These are phyloP conservation scores for Eupeodes corollae DNA, from an alignment of 1,140 invertebrate species.

Conservation along the genomic window DNA sequence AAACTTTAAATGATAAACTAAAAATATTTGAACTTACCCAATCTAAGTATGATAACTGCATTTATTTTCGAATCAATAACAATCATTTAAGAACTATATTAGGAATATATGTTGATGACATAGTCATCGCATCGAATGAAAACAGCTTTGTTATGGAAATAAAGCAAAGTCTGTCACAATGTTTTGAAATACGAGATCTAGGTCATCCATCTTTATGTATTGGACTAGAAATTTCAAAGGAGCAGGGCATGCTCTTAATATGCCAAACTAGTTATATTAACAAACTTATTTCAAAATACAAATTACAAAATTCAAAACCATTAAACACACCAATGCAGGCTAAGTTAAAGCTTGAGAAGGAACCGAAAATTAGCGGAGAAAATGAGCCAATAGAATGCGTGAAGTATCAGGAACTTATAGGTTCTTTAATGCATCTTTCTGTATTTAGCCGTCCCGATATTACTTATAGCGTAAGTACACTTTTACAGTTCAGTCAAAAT, in stretches of 20 bases:
- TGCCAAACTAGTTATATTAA: conserved; percentile 29
- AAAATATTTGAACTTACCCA: conserved; percentile 15
- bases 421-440: too few species aligned
- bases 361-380: conserved; percentile 1
- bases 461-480: too few species aligned
- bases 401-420: conserved; percentile 29
- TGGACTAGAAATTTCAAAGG: conserved; percentile 22
- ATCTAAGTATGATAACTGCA: conserved; percentile 23
- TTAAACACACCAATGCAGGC: conserved; percentile 12
- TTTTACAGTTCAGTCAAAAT: too few species aligned
- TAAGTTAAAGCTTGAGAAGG: conserved; percentile 14
- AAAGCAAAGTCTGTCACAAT: conserved; percentile 7
- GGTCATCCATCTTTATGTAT: conserved; percentile 16
- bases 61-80: conserved; percentile 14
- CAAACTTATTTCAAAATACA: conserved; percentile 18
- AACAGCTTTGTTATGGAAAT: conserved; percentile 20
- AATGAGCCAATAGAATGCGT: background rate
- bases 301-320: too few species aligned
- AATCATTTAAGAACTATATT: too few species aligned
- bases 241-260: conserved; percentile 17
- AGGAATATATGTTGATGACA: conserved; percentile 20
- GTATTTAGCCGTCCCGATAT: too few species aligned
- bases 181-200: conserved; percentile 18
- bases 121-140: conserved; percentile 13
- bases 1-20: conserved; percentile 18